These are phyloP conservation scores for Potamarius usumacintae DNA, from an alignment of 2,113 vertebrate genomes.

Conservation along the genomic window DNA sequence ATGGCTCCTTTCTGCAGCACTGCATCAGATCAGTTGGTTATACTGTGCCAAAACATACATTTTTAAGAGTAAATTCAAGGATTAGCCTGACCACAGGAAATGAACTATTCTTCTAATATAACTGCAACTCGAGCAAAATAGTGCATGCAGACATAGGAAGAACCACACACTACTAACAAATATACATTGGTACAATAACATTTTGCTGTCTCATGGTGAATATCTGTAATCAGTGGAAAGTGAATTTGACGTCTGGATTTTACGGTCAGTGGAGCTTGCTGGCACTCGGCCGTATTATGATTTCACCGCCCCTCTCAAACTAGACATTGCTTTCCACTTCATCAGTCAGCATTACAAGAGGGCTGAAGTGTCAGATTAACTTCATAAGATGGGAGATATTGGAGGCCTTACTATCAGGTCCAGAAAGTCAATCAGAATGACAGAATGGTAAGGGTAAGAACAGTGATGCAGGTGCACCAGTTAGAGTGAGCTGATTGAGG, in stretches of 20 bases:
- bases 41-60: no score
- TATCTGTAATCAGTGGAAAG: slow-evolving; percentile 66
- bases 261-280: slow-evolving; percentile 35
- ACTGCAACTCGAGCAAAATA: neutral
- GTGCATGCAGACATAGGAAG: neutral
- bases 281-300: slow-evolving; percentile 8
- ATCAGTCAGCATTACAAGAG: neutral
- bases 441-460: neutral
- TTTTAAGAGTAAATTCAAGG: neutral
- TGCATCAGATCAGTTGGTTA: neutral
- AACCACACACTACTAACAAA: neutral
- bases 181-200: slow-evolving; percentile 6
- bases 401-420: neutral
- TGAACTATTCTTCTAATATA: neutral
- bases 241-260: slow-evolving; percentile 57
- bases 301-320: slow-evolving; percentile 48
- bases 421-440: neutral
- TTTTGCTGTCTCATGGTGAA: slow-evolving; percentile 35
- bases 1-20: neutral
- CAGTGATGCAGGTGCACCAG: neutral
- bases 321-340: slow-evolving; percentile 8
- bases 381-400: slow-evolving; percentile 8
- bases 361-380: slow-evolving; percentile 5
- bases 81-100: neutral
- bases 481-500: neutral